Conservation (phyloP, 2,797 vertebrate species). For the Manis crassicaudata region DNA sequence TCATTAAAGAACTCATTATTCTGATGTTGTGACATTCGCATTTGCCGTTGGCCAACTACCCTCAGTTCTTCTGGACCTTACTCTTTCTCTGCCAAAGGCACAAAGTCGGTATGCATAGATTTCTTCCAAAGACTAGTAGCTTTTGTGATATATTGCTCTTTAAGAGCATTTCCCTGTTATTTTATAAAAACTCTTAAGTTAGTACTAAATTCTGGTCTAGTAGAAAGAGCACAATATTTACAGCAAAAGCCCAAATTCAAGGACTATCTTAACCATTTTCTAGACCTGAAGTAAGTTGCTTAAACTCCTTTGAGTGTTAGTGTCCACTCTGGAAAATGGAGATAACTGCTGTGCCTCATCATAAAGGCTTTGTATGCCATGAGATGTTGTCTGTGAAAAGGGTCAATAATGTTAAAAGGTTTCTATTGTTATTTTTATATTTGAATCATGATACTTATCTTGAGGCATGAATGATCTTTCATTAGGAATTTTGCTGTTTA, state of each 20-base stretch:
- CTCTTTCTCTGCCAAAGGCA: neutral
- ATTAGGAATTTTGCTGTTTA: constrained; percentile 31
- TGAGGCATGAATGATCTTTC: constrained; percentile 15
- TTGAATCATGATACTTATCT: neutral
- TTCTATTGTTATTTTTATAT: constrained; percentile 1
- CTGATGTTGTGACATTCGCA: neutral
- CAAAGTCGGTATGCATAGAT: constrained; percentile 6
- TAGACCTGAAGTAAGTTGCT: neutral
- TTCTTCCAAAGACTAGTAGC: neutral
- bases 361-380: neutral
- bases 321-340: neutral
- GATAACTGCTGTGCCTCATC: neutral
- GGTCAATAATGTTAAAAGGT: neutral
- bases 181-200: neutral
- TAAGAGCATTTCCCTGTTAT: neutral
- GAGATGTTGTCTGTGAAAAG: constrained; percentile 16
- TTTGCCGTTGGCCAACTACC: neutral
- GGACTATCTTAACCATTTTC: neutral
- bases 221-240: constrained; percentile 31
- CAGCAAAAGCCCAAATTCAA: constrained; percentile 14
- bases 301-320: constrained; percentile 12
- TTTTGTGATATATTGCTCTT: neutral
- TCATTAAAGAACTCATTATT: constrained; percentile 8
- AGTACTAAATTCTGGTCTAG: neutral
- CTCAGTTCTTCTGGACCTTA: neutral